Evolutionary conservation across 2,797 vertebrate genomes (phyloP).

Genomic region (Coccyzus lansbergi): DNA sequence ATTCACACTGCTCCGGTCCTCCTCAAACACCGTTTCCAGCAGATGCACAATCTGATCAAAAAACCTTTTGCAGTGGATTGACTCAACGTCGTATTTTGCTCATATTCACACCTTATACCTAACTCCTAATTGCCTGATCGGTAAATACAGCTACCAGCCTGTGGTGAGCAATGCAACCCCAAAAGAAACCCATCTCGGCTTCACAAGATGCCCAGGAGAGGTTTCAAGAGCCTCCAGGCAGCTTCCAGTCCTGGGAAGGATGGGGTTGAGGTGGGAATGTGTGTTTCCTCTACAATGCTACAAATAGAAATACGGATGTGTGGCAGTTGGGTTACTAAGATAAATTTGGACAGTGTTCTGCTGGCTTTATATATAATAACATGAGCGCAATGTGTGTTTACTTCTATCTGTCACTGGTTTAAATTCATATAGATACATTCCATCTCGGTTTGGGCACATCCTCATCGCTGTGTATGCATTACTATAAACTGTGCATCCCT

Average conservation of each 20-base stretch:
- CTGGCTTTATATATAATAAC: neutral
- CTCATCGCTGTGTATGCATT: neutral
- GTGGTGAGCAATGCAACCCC: neutral
- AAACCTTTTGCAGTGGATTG: neutral
- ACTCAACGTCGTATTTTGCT: neutral
- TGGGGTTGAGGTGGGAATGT: neutral
- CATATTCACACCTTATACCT: neutral
- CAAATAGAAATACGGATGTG: neutral
- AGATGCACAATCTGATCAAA: constrained; percentile 15
- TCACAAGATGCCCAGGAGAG: neutral
- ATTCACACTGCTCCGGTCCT: constrained; percentile 7
- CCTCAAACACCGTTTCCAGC: constrained; percentile 24
- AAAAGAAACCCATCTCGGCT: neutral
- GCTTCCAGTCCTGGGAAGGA: neutral
- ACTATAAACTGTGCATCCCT: neutral
- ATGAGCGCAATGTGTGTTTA: fast-evolving
- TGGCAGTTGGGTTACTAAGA: neutral
- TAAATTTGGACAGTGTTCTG: neutral
- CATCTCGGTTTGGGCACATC: neutral
- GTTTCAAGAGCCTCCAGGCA: neutral
- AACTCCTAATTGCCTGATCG: neutral
- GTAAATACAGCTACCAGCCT: neutral
- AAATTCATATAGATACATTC: neutral
- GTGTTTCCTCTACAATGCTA: fast-evolving
- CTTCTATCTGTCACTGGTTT: neutral